Evolutionary conservation across 2,113 vertebrate genomes (phyloP), one percentile per base, ranked within the genome.

Genomic region (Lanius collurio): DNA sequence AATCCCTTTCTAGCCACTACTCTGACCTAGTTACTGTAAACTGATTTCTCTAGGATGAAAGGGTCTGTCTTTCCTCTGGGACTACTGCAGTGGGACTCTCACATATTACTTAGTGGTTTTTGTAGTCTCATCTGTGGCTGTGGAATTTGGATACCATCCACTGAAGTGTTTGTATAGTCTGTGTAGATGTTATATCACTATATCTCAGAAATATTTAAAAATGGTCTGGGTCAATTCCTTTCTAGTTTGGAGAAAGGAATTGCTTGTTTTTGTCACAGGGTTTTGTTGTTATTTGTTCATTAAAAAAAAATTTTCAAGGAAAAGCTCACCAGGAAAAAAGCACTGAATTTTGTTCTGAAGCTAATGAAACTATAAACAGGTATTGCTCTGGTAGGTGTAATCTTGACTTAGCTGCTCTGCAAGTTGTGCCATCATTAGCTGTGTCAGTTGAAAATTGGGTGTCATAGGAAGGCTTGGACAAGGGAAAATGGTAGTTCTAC

Each of bases 21-120:
- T 90, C 87, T 86, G 82, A 90, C 71, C 93, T 69, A 88, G 75
- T 87, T 95, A 30, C 77, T 94, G 6, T 67, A 75, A 93, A 92
- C 86, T 93, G 70, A 77, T 95, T 89, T 89, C 50, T 83, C 44
- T 42, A n/a, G 86, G 75, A 65, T 91, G 75, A 81, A 93, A 86
- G 47, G 73, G 31, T 28, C 64, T 57, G 23, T 31, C 80, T 76
- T 88, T 83, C 57, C 68, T 67, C 23, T 71, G 62, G n/a, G 64
- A 55, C 60, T 69, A 2, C 24, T 80, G 95, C 50, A 70, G 15
- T 41, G 46, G 71, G 75, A 41, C 39, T 79, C 15, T 5, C 28
- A 56, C 13, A 44, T 60, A 39, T 88, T 91, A 39, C 33, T 80
- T 69, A 27, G 33, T 78, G 26, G 28, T 4, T 17, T 89, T 87